phyloP scores from a whole-genome alignment of 2,797 vertebrate species.

The Darevskia mixta region DNA sequence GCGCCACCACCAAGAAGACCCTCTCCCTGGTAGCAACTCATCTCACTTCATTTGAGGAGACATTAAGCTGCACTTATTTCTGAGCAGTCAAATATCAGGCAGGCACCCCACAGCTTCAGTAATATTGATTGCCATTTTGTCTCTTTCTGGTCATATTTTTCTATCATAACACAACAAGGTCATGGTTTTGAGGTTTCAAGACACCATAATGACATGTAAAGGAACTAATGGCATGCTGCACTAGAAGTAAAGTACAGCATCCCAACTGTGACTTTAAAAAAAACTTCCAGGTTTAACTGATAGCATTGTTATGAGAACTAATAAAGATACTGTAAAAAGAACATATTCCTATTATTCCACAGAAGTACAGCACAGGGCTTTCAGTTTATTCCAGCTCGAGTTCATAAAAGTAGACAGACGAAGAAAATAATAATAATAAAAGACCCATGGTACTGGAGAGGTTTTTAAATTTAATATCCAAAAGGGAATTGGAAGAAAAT shows the following conservation, averaged over 20 bases:
- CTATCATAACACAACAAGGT: neutral
- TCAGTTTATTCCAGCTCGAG: slow-evolving; percentile 34
- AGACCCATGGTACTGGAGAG: neutral
- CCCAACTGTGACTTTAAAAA: neutral
- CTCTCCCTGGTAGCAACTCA: neutral
- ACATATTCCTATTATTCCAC: slow-evolving; percentile 18
- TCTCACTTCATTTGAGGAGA: neutral
- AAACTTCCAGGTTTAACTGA: slow-evolving; percentile 1
- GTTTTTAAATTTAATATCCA: slow-evolving; percentile 52
- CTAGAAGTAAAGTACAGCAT: neutral
- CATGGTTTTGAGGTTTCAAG: neutral
- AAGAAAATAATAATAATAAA: slow-evolving; percentile 32
- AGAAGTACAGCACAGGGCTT: neutral
- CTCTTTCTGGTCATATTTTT: neutral
- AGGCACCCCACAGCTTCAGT: neutral
- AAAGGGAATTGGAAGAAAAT: slow-evolving; percentile 45
- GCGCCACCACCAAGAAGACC: too few relatives aligned
- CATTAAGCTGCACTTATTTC: neutral
- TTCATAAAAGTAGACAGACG: slow-evolving; percentile 18
- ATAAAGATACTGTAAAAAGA: slow-evolving; percentile 23
- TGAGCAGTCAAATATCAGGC: neutral
- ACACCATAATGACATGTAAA: neutral
- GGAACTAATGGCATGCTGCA: slow-evolving; percentile 14
- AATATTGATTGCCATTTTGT: neutral
- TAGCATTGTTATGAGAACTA: slow-evolving; percentile 18